Evolutionary conservation across 2,797 vertebrate genomes (phyloP), one percentile per base, ranked within the genome.

Genomic region (Pteropus rufus): DNA sequence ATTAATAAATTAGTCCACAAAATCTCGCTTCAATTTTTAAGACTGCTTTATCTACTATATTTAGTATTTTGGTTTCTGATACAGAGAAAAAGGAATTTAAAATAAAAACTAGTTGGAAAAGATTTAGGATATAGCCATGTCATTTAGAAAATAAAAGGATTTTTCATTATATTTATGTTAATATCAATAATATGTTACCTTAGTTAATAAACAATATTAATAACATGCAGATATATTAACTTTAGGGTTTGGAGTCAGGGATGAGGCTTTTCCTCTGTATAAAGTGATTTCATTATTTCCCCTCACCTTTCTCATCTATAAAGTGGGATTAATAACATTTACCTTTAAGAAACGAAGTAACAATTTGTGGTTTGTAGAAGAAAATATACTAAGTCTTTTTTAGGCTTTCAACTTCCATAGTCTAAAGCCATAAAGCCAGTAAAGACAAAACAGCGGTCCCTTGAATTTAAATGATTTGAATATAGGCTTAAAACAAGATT

Each of bases 1-100:
- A 84, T 96, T 95, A 97, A 94, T 96, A 93, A 96, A 84, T 93
- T 93, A 97, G 89, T 87, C 60, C 3, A 56, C 34, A 91, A 73
- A 92, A 76, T 83, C 36, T 56, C 7, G 3, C 54, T 97, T 97
- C 86, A 92, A 34, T 79, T 86, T 96, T 94, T 87, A 89, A 86
- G 62, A 95, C 62, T 82, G 84, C 93, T 96, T 96, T 96, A 91
- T n/a, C 41, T 86, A 58, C 54, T 90, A 56, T 91, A 83, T 84
- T 91, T 91, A 39, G 85, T 80, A 89, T 65, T 81, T 94, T 96
- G 70, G 76, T 26, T 87, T 93, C 39, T 83, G 60, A 34, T 54
- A 69, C 11, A 62, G 52, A 46, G 79, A 90, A 67, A 76, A 65
- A 26, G 29, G 21, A 83, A 65, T 90, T 87, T 81, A 90, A 92